phyloP scores from a whole-genome alignment of 2,113 vertebrate genomes.

The Tetrao urogallus region DNA sequence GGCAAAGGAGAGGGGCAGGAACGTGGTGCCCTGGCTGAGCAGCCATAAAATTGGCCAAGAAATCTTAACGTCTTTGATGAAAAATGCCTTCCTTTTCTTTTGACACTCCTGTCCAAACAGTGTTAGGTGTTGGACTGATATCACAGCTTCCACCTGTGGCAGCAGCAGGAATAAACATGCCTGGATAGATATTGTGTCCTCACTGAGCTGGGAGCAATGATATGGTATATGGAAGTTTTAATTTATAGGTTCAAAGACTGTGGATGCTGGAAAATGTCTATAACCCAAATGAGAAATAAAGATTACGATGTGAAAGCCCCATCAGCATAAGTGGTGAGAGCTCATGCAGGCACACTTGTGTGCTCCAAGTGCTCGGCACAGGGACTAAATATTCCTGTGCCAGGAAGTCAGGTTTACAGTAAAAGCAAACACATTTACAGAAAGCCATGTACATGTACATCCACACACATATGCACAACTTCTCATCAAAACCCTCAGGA shows the following conservation, averaged over 20 bases:
- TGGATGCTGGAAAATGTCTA: background rate
- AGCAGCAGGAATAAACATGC: background rate
- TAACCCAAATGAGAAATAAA: conserved; percentile 1
- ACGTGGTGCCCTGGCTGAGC: background rate
- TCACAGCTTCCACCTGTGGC: background rate
- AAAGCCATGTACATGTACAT: background rate
- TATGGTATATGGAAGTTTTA: background rate
- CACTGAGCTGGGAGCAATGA: background rate
- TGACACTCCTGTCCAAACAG: background rate
- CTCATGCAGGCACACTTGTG: background rate
- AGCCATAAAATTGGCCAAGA: background rate
- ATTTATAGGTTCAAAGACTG: conserved; percentile 7
- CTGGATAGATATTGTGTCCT: background rate
- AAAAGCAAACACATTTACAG: background rate
- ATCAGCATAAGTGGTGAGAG: background rate
- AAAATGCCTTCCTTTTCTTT: conserved; percentile 20
- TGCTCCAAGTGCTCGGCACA: background rate
- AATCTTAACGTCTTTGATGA: conserved; percentile 17
- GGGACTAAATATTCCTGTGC: background rate
- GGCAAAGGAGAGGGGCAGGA: background rate
- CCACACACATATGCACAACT: background rate
- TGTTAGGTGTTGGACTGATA: background rate
- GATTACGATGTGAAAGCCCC: background rate
- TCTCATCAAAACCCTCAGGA: background rate
- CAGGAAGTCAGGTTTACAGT: background rate